A percentile compares a stretch with the other conserved stretches of the same genome.
Evolutionary conservation across 2,113 vertebrate genomes (phyloP).

Genomic region (Etia nguti): DNA sequence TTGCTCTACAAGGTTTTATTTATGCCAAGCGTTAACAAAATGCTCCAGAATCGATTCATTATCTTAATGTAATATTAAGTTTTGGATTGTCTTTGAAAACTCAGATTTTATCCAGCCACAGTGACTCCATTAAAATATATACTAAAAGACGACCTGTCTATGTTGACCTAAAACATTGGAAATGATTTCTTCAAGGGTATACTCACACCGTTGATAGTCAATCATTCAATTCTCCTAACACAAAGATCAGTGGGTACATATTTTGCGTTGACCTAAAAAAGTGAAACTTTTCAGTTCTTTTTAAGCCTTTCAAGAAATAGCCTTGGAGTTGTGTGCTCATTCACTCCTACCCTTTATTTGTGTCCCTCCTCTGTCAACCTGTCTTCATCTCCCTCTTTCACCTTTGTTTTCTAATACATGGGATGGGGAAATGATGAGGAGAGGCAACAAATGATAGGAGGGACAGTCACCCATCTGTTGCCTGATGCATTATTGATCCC

Average conservation of each 20-base stretch:
- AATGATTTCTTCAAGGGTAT: background rate
- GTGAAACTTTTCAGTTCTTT: background rate
- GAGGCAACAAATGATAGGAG: constrained; percentile 55
- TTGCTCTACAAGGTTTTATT: background rate
- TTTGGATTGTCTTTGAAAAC: background rate
- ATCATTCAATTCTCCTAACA: background rate
- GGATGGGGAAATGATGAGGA: constrained; percentile 34
- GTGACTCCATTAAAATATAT: background rate
- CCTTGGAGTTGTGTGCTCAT: background rate
- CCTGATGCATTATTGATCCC: constrained; percentile 70
- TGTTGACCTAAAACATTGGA: background rate
- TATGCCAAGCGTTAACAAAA: background rate
- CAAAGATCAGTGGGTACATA: background rate
- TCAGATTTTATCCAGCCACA: background rate
- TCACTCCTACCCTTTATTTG: background rate
- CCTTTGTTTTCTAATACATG: constrained; percentile 50
- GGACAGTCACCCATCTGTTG: constrained; percentile 59
- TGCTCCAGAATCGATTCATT: background rate
- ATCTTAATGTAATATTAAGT: background rate
- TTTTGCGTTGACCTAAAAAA: background rate
- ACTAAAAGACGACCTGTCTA: background rate
- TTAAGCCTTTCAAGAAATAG: background rate
- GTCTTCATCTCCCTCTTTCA: constrained; percentile 15
- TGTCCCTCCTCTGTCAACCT: constrained; percentile 6
- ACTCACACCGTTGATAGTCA: background rate